A percentile compares a stretch with the other conserved stretches of the same genome.
phyloP scores from a whole-genome alignment of 2,888 invertebrate genomes.

The Calliscelio sp. region DNA sequence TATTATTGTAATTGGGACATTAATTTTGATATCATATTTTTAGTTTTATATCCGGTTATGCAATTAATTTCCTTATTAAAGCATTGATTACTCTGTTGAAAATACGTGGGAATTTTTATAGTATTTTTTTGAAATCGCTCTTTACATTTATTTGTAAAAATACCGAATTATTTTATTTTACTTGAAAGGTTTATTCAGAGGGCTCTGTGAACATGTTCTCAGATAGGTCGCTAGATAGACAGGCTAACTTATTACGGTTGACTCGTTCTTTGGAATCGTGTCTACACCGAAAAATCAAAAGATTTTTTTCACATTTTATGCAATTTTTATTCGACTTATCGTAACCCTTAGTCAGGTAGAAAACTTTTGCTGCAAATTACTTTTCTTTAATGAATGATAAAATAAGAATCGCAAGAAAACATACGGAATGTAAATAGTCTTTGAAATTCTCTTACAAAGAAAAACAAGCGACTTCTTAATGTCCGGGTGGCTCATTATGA shows the following conservation, averaged over 20 bases:
- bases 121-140: not conserved
- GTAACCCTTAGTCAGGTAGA: slow-evolving; percentile 49
- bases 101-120: slow-evolving; percentile 24
- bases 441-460: slow-evolving; percentile 50
- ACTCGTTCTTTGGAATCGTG: slow-evolving; percentile 67
- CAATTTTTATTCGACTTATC: slow-evolving; percentile 66
- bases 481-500: slow-evolving; percentile 60
- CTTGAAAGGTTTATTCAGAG: slow-evolving; percentile 68
- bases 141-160: slow-evolving; percentile 53
- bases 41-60: too few species aligned
- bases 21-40: too few species aligned
- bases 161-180: slow-evolving; percentile 65
- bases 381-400: slow-evolving; percentile 35
- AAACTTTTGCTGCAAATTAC: slow-evolving; percentile 52
- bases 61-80: too few species aligned
- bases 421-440: slow-evolving; percentile 23
- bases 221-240: slow-evolving; percentile 75
- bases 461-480: slow-evolving; percentile 49
- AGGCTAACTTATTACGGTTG: slow-evolving; percentile 75
- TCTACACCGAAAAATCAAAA: slow-evolving; percentile 68
- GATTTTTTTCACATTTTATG: slow-evolving; percentile 65
- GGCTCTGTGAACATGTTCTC: slow-evolving; percentile 69
- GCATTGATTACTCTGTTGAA: too few species aligned
- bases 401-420: slow-evolving; percentile 14
- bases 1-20: too few species aligned